Conservation (phyloP, 1,140 invertebrate genomes). For the Procambarus clarkii region DNA sequence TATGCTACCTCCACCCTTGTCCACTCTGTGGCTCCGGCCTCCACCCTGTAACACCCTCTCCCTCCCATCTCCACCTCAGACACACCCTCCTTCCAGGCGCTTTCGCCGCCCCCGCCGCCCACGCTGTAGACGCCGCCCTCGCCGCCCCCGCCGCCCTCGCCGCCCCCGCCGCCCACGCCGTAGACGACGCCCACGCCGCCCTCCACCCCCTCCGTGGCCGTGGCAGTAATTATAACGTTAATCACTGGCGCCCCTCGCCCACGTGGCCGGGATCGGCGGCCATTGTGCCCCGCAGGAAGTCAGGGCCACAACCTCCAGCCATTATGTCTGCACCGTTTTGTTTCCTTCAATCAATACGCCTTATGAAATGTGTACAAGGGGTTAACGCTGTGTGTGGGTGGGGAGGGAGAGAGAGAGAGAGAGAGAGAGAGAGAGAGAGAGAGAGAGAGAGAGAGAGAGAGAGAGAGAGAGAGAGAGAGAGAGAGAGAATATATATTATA, state of each 20-base stretch:
- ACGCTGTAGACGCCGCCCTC: not conserved
- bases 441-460: not conserved
- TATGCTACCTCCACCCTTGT: no score
- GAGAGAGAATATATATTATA: not conserved
- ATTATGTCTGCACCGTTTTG: constrained; percentile 25
- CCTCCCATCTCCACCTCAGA: not conserved
- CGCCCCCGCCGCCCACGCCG: not conserved
- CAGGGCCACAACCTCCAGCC: constrained; percentile 35
- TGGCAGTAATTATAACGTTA: constrained; percentile 43
- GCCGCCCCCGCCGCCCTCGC: not conserved
- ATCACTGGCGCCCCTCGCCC: constrained; percentile 39
- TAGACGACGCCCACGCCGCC: not conserved
- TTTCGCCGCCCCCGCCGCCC: no score
- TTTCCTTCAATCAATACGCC: constrained; percentile 36
- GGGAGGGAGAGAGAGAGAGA: not conserved
- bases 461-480: not conserved
- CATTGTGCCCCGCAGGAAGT: constrained; percentile 45
- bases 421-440: not conserved
- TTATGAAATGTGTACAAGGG: constrained; percentile 43
- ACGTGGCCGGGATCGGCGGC: constrained; percentile 40
- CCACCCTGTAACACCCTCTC: not conserved
- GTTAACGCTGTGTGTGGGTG: not conserved
- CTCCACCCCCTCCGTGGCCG: not conserved
- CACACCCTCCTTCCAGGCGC: not conserved
- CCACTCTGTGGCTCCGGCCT: no score